Evolutionary conservation across 2,888 invertebrate species (phyloP), one percentile per base, ranked within the genome.

Genomic region (Craniophora ligustri): DNA sequence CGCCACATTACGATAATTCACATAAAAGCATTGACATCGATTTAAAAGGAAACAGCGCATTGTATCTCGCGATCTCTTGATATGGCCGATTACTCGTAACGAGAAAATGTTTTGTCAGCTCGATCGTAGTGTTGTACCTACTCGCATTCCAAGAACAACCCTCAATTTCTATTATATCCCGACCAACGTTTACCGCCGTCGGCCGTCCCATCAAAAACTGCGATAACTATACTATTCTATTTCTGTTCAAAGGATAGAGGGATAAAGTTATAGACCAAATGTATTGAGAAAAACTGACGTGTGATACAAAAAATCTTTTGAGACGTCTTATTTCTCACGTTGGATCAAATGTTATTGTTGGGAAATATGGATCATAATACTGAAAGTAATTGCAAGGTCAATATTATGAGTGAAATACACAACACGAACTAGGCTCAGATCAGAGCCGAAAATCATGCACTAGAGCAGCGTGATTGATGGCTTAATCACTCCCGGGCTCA

Each of bases 51-150:
- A 76, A 82, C 72, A 69, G 67, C 67, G 68, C 72, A 75, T 84
- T 84, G 86, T 86, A 84, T 72, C 55, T 55, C 77, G 75, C 71
- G 80, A 80, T 78, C 77, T 86, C 85, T n/a, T n/a, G n/a, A n/a
- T n/a, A 89, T 84, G 82, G 87, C 68, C 82, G 82, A 87, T 89
- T 86, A 85, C 82, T 81, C 70, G 75, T 78, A 87, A 87, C 81
- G 82, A 81, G 78, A 83, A 86, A 84, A 82, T 84, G 75, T 84
- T 83, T 80, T 79, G 80, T 81, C 81, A 70, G 72, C 81, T 82
- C 65, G 66, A n/a, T n/a, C n/a, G 26, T n/a, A 5, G 68, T 68
- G 54, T 69, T 63, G 51, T 44, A 55, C 51, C 58, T 61, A 69
- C 72, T 32, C 58, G 58, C 60, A 63, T 70, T 72, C 36, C 59